Percentiles rank a stretch among this genome's conserved stretches.
phyloP scores from a whole-genome alignment of 2,888 invertebrate species.

The Rhagonycha fulva region DNA sequence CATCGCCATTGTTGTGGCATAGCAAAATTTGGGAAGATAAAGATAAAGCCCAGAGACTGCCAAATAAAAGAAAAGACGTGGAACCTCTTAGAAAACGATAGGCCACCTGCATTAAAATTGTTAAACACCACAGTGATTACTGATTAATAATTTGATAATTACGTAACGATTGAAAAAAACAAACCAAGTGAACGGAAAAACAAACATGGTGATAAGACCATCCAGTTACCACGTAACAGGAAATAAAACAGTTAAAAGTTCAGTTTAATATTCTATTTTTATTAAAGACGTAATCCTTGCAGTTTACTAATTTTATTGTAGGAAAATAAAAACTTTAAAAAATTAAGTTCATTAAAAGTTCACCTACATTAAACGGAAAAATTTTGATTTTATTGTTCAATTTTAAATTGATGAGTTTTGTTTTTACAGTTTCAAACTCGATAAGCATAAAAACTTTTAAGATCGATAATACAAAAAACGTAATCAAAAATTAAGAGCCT shows the following conservation, averaged over 20 bases:
- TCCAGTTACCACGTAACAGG: background rate
- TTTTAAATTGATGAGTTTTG: background rate
- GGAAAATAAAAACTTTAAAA: background rate
- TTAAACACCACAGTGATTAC: too few species aligned
- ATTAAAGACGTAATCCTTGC: background rate
- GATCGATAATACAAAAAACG: background rate
- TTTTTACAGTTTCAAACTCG: background rate
- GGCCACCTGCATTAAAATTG: too few species aligned
- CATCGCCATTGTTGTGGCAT: too few species aligned
- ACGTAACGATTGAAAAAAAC: background rate
- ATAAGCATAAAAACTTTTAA: background rate
- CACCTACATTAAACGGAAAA: background rate
- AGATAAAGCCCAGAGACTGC: too few species aligned
- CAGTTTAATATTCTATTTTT: background rate
- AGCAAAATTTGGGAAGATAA: too few species aligned
- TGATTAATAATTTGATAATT: too few species aligned
- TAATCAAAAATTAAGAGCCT: background rate
- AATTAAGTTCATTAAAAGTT: background rate
- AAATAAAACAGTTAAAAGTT: background rate
- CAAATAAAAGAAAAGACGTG: too few species aligned
- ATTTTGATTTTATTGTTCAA: background rate
- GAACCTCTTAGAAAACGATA: too few species aligned
- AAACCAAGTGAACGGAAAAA: background rate
- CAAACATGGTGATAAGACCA: background rate
- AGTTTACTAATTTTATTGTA: background rate